Evolutionary conservation across 2,888 invertebrate species (phyloP), one percentile per base, ranked within the genome.

Genomic region (Campoletis raptor): DNA sequence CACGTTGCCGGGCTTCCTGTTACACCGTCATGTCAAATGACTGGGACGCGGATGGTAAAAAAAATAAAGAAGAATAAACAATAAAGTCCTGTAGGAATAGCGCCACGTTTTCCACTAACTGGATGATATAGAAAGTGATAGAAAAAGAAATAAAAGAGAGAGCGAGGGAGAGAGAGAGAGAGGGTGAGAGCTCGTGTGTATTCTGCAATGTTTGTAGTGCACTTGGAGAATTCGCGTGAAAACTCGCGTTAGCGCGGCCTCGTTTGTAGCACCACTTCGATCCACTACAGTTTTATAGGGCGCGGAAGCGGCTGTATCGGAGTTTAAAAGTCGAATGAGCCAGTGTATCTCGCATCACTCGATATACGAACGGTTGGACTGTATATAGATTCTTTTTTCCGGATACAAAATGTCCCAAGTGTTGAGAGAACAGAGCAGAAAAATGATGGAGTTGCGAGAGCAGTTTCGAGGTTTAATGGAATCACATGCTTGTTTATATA

Each of bases 151-250:
- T 52, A 52, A 52, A 21, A 21, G 21, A 21, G 21, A 21, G 57
- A 12, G n/a, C n/a, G 24, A 57, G 54, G 21, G 21, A 21, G 21
- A 24, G 8, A 57, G 57, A 12, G 24, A 24, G 57, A 18, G 57
- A 21, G 24, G 24, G 61, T 30, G 76, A 61, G 52, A 66, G 52
- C 74, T 21, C n/a, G 54, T 64, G 70, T 83, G 37, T 82, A 79
- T 76, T 52, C 66, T 45, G 30, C 54, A 57, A 57, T 86, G 61
- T 86, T 86, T 86, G 83, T 67, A n/a, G 57, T 83, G 69, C 83
- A 78, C 86, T 86, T 83, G 66, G 72, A 30, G 45, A 78, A 73
- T 74, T 64, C 73, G 74, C 80, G 80, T 74, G 86, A 83, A 83
- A 83, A 86, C 57, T 80, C 52, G 57, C 69, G 66, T 37, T 54